Evolutionary conservation across 2,113 vertebrate genomes (phyloP), one percentile per base, ranked within the genome.

Genomic region (Myrmophylax atrothorax): DNA sequence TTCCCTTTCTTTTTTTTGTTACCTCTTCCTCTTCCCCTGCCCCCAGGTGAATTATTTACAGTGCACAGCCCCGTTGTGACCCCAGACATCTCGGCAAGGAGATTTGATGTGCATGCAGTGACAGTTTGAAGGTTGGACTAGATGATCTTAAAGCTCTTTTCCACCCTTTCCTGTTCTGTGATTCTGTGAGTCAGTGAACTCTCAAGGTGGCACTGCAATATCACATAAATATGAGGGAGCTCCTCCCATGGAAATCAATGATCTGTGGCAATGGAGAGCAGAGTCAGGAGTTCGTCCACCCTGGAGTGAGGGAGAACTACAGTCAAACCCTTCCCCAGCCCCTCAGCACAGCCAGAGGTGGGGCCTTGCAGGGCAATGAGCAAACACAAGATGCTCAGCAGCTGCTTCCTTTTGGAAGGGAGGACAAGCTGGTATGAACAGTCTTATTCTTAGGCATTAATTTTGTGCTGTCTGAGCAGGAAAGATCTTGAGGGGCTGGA

Each of bases 181-280:
- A 7, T 52, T 44, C 33, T 4, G 6, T 23, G 70, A 56, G 26
- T 23, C 64, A 28, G 35, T 52, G 52, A 35, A 23, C 69, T 93
- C 77, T 96, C 35, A 59, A 75, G 89, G 74, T 87, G 94, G 77
- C 87, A 87, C 74, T 95, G 78, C 81, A 53, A 47, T 79, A 89
- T 79, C 87, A 72, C 1, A 1, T 24, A 72, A 81, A 63, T 23
- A 23, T 33, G n/a, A 84, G 77, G 64, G 31, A 78, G 46, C 47
- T 23, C 73, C 53, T 60, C 29, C 6, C 6, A 1, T 16, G 14
- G 42, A 33, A 50, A 80, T 26, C 31, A 29, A 7, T 23, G 31
- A 6, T 25, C 35, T 2, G 5, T 24, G 76, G 38, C 58, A 50
- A 2, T 17, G 53, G 40, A 44, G 23, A 46, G 44, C 7, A 11